Conservation (phyloP, 2,888 invertebrate species). For the Euplexia lucipara region DNA sequence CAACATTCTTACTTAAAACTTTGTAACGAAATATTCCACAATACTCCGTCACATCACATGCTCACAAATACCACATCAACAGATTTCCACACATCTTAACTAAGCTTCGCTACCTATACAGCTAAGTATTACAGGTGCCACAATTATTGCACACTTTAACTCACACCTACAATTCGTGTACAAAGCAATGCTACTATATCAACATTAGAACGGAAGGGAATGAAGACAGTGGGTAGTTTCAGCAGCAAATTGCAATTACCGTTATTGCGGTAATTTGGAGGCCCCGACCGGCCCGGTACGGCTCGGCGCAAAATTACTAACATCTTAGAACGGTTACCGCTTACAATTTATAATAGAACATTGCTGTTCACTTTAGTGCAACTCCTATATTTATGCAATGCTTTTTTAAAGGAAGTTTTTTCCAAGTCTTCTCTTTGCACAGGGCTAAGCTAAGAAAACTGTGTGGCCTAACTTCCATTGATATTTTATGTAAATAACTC, state of each 20-base stretch:
- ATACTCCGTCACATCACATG: too few species aligned
- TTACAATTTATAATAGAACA: constrained; percentile 73
- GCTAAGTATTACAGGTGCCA: constrained; percentile 20
- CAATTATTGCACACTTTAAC: constrained; percentile 34
- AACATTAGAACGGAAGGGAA: constrained; percentile 80
- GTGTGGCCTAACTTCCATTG: too few species aligned
- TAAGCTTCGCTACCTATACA: neutral
- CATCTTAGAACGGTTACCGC: constrained; percentile 70
- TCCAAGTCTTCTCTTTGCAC: too few species aligned
- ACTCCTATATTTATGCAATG: neutral
- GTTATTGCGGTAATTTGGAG: constrained; percentile 86
- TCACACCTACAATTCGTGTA: constrained; percentile 11
- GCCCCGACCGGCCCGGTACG: constrained; percentile 63
- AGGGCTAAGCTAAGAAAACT: too few species aligned
- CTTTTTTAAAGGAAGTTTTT: neutral
- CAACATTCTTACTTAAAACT: too few species aligned
- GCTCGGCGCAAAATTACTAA: constrained; percentile 56
- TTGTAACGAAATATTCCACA: too few species aligned
- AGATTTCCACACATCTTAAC: too few species aligned
- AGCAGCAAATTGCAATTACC: constrained; percentile 86
- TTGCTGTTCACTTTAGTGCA: constrained; percentile 53
- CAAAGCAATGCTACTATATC: constrained; percentile 70
- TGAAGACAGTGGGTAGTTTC: constrained; percentile 84
- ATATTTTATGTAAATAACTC: too few species aligned
- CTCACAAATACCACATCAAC: too few species aligned